phyloP scores from a whole-genome alignment of 2,888 invertebrate genomes.

The Caenorhabditis doughertyi region DNA sequence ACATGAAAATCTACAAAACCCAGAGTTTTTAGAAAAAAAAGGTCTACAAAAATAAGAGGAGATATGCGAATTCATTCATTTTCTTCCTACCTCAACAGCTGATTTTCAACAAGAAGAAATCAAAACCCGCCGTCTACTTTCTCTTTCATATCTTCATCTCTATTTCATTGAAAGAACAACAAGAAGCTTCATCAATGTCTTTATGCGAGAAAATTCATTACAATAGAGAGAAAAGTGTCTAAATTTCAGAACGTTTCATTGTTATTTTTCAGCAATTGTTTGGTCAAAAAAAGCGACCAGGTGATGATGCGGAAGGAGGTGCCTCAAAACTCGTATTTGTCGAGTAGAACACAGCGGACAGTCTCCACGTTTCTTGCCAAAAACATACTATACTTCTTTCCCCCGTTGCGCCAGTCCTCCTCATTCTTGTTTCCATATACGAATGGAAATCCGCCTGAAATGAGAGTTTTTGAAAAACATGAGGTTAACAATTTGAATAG shows the following conservation, averaged over 20 bases:
- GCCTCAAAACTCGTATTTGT: slow-evolving; percentile 36
- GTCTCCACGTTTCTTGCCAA: slow-evolving; percentile 52
- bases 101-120: slow-evolving; percentile 13
- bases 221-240: background rate
- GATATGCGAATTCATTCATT: background rate
- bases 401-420: slow-evolving; percentile 1
- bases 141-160: slow-evolving; percentile 16
- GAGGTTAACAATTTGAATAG: background rate
- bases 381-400: slow-evolving; percentile 51
- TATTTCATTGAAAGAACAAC: slow-evolving; percentile 4
- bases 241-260: background rate
- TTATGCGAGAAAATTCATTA: background rate
- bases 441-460: slow-evolving; percentile 48
- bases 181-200: slow-evolving; percentile 8
- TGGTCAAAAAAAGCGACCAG: background rate
- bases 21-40: no score
- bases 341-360: slow-evolving; percentile 43
- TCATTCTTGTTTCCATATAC: slow-evolving; percentile 30
- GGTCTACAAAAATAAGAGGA: no score
- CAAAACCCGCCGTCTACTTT: slow-evolving; percentile 15
- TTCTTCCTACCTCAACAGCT: slow-evolving; percentile 9
- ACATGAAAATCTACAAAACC: no score
- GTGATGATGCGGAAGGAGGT: no score
- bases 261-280: background rate
- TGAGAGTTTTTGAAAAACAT: background rate